phyloP scores from a whole-genome alignment of 2,113 vertebrate genomes.

The Nannobrachium achirus region DNA sequence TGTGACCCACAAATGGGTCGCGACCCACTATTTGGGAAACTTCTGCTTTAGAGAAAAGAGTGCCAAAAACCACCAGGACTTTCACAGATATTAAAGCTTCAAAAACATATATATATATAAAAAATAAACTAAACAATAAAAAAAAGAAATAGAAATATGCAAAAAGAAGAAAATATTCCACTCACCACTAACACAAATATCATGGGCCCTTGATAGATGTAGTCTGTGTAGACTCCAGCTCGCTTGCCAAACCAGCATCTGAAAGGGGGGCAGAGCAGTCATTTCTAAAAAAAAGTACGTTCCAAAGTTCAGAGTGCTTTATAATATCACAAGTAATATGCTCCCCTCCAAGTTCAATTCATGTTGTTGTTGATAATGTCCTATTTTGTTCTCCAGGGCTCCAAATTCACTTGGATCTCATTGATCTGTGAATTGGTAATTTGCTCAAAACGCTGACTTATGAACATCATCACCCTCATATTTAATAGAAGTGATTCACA shows the following conservation, averaged over 20 bases:
- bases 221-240: constrained; percentile 93
- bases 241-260: constrained; percentile 99
- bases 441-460: constrained; percentile 9
- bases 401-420: background rate
- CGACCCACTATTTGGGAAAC: too few relatives aligned
- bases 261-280: constrained; percentile 36
- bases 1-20: too few relatives aligned
- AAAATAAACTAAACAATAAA: too few relatives aligned
- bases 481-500: too few relatives aligned
- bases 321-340: background rate
- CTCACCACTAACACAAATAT: constrained; percentile 97
- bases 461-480: too few relatives aligned
- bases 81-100: too few relatives aligned
- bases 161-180: constrained; percentile 2
- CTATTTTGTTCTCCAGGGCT: constrained; percentile 8
- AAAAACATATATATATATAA: too few relatives aligned
- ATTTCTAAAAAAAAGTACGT: too few relatives aligned
- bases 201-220: constrained; percentile 98
- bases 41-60: too few relatives aligned
- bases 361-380: background rate
- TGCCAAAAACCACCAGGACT: too few relatives aligned
- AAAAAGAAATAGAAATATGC: too few relatives aligned
- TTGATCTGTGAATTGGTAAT: constrained; percentile 14
- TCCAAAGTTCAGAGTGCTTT: too few relatives aligned
- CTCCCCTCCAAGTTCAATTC: background rate